Evolutionary conservation across 30 jellyfish, hydroid and myxozoan genomes (phyloP).

Genomic region (Rhopilema esculentum): DNA sequence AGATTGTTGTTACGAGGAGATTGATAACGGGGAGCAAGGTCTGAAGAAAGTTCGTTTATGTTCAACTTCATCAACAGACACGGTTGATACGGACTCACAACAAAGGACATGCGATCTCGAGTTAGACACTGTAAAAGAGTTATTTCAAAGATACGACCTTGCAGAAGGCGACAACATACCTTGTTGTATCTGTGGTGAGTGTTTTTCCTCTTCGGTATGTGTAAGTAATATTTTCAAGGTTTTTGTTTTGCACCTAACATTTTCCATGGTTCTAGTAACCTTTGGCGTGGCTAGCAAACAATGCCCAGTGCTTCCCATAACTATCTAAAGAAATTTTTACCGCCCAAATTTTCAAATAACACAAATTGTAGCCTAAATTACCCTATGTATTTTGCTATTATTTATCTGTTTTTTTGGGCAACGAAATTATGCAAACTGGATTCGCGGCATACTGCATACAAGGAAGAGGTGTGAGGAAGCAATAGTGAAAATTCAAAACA

Average conservation of each 20-base stretch:
- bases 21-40: conserved; percentile 36
- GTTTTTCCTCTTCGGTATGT: background rate
- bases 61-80: conserved; percentile 84
- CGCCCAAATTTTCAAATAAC: background rate
- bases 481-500: background rate
- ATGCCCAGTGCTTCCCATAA: background rate
- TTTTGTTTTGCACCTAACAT: background rate
- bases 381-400: background rate
- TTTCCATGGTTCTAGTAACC: background rate
- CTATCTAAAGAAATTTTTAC: background rate
- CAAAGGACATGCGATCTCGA: conserved; percentile 76
- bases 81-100: conserved; percentile 49
- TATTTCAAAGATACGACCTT: conserved; percentile 82
- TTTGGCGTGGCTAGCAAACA: background rate
- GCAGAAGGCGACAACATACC: conserved; percentile 91
- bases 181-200: conserved; percentile 95
- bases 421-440: background rate
- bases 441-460: background rate
- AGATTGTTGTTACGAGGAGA: conserved; percentile 9
- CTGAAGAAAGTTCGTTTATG: conserved; percentile 68
- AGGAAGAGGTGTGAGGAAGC: background rate
- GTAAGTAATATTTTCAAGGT: conserved; percentile 20
- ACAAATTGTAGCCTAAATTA: background rate
- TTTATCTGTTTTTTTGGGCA: background rate
- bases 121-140: conserved; percentile 85